Evolutionary conservation across 2,113 vertebrate species (phyloP).

Genomic region (Pleuronectes platessa): DNA sequence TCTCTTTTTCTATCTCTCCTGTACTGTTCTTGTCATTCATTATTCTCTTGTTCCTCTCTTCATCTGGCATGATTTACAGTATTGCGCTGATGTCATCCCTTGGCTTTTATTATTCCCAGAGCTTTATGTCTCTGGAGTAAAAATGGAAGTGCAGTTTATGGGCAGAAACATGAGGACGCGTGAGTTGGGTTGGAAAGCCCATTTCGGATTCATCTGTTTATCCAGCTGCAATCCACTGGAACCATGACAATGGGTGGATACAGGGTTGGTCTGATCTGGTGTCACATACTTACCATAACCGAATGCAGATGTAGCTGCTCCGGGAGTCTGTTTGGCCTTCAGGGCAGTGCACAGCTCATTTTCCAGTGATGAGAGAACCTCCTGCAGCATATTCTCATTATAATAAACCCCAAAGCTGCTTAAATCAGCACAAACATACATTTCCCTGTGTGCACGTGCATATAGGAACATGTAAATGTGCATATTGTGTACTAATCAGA

Average conservation of each 20-base stretch:
- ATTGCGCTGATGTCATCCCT: conserved; percentile 35
- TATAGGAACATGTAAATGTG: conserved; percentile 11
- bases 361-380: neutral
- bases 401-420: neutral
- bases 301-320: conserved; percentile 13
- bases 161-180: conserved; percentile 19
- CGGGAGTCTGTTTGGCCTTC: neutral
- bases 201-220: conserved; percentile 39
- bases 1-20: conserved; percentile 16
- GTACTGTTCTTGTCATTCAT: conserved; percentile 17
- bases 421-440: conserved; percentile 6
- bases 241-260: conserved; percentile 35
- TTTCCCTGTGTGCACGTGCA: conserved; percentile 19
- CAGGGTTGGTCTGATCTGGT: conserved; percentile 19
- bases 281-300: conserved; percentile 4
- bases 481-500: conserved; percentile 44
- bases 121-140: conserved; percentile 11
- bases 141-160: conserved; percentile 17
- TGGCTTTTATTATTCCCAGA: conserved; percentile 23
- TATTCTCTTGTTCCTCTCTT: conserved; percentile 34
- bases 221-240: conserved; percentile 50
- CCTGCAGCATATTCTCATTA: too few relatives aligned
- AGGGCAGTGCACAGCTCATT: neutral
- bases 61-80: conserved; percentile 28
- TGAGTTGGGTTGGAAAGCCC: conserved; percentile 35